Base-by-base conservation (phyloP, 2,888 invertebrate species). In the Drosophila anomalata region DNA sequence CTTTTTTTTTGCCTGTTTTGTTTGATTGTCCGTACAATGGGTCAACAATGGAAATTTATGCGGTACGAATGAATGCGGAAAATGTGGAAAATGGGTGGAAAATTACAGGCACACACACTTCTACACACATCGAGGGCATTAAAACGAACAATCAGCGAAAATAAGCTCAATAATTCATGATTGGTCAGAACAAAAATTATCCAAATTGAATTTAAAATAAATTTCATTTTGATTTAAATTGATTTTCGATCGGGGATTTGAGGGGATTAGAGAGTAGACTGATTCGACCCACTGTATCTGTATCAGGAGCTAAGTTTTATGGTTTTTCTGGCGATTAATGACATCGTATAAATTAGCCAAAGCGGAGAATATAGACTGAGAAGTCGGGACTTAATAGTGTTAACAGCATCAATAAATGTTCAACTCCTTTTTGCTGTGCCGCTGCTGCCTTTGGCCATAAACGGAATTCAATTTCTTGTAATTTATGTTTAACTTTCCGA, bases 401-500 rank as follows among this genome's bases (percentile, higher is more conserved):
- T 65, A 65, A 65, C 69, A 65, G 46, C 69, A 39, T 31, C 39
- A 47, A 68, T 65, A 65, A 65, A 68, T 68, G 63, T 54, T 68
- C 3, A 12, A 8, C 14, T 50, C 4, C 3, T 9, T 22, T 33
- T 9, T 11, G 7, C 26, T 33, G 22, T 9, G 5, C 20, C 26
- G 22, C 22, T 29, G 8, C 29, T 29, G 29, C 29, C 29, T 5
- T 29, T 11, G 36, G 31, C 9, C 17, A 17, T 20, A 57, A 44
- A 20, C 46, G 46, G 69, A 55, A 47, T 65, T 65, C 46, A 68
- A 47, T 68, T 68, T 69, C 57, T 55, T 68, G 69, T 65, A 65
- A 65, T 65, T 68, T 68, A 65, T 68, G 69, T 68, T 68, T 39
- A 31, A 68, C 65, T 65, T 65, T 68, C 11, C 20, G 55, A 68